A percentile compares a stretch with the other conserved stretches of the same genome.
These are phyloP conservation scores for Acropora yongei DNA, from an alignment of 64 coral and sea anemone genomes.

Conservation along the genomic window DNA sequence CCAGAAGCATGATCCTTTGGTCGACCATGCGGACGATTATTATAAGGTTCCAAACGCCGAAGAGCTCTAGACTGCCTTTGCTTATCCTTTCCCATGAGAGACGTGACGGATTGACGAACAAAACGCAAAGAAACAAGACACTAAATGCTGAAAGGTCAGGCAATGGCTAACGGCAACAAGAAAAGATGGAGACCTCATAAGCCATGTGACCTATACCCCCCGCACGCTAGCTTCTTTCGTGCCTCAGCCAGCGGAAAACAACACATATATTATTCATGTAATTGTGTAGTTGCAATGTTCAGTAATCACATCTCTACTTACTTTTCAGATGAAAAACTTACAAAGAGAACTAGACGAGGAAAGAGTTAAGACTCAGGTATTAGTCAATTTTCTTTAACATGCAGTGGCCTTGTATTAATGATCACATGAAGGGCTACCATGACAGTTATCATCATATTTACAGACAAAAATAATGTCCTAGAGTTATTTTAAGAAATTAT, in stretches of 20 bases:
- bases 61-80: not conserved
- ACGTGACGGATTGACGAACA: not conserved
- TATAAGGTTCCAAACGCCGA: not conserved
- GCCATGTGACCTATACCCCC: too few species aligned
- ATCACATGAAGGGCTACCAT: too few species aligned
- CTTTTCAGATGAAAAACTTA: conserved; percentile 49
- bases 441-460: too few species aligned
- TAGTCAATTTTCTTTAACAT: not conserved
- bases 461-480: too few species aligned
- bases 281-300: not conserved
- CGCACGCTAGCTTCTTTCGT: too few species aligned
- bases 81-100: not conserved
- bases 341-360: conserved; percentile 58
- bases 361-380: conserved; percentile 47
- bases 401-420: too few species aligned
- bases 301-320: not conserved
- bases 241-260: too few species aligned
- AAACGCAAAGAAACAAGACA: not conserved
- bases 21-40: not conserved
- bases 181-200: too few species aligned
- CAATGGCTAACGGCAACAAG: too few species aligned
- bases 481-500: too few species aligned
- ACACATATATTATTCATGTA: too few species aligned
- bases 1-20: not conserved
- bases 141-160: too few species aligned